A percentile compares a stretch with the other conserved stretches of the same genome.
Conservation (phyloP, 2,113 vertebrate species). For the Leuciscus idus region DNA sequence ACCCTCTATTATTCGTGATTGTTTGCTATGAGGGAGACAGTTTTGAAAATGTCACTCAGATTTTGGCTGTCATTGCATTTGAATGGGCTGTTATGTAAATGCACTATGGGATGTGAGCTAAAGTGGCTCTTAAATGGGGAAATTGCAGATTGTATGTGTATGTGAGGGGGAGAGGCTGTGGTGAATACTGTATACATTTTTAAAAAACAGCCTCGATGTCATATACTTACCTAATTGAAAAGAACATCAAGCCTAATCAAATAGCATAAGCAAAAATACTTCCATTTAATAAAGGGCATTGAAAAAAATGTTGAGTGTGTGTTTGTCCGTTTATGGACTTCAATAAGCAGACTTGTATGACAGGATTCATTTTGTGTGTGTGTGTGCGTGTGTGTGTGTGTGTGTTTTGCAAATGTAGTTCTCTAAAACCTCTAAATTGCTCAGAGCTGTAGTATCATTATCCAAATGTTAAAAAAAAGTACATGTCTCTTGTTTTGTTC, state of each 20-base stretch:
- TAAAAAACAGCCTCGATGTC: constrained; percentile 11
- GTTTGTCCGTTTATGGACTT: background rate
- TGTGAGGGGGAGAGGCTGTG: background rate
- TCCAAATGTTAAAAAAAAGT: constrained; percentile 26
- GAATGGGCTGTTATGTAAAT: constrained; percentile 23
- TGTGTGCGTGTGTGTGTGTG: background rate
- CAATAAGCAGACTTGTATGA: background rate
- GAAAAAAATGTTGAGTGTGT: background rate
- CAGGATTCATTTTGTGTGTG: no score
- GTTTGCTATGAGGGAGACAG: background rate
- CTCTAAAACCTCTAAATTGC: background rate
- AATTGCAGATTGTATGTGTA: background rate
- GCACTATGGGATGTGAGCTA: constrained; percentile 24
- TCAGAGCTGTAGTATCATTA: constrained; percentile 12
- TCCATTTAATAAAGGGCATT: background rate
- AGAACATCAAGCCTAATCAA: background rate
- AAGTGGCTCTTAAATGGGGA: constrained; percentile 16
- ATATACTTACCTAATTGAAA: constrained; percentile 3
- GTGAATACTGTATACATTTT: background rate
- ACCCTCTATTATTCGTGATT: constrained; percentile 27
- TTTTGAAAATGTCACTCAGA: constrained; percentile 40
- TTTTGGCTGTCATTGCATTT: constrained; percentile 18
- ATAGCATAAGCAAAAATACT: background rate
- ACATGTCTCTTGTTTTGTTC: constrained; percentile 30
- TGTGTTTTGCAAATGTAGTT: background rate